phyloP scores from a whole-genome alignment of 2,888 invertebrate species.

The Aphodius sticticus region DNA sequence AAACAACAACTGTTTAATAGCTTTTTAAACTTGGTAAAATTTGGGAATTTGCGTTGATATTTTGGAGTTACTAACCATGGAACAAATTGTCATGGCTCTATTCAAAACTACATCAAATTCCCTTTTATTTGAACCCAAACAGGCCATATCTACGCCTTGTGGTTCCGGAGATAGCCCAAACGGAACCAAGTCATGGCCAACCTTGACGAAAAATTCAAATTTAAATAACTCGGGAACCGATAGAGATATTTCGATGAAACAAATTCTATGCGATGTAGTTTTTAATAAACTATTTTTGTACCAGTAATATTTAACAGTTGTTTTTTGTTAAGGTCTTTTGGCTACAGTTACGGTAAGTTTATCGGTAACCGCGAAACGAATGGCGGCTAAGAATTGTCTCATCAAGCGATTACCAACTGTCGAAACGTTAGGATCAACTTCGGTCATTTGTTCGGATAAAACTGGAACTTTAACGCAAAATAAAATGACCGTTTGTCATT shows the following conservation, averaged over 20 bases:
- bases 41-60: too few relatives aligned
- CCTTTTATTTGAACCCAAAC: too few relatives aligned
- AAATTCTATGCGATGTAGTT: background rate
- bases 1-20: too few relatives aligned
- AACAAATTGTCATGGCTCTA: too few relatives aligned
- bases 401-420: conserved; percentile 84
- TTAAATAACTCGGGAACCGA: background rate
- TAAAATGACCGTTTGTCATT: conserved; percentile 77
- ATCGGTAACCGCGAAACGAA: conserved; percentile 80
- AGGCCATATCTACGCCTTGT: too few relatives aligned
- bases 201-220: too few relatives aligned
- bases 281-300: background rate
- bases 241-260: background rate
- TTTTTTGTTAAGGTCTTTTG: conserved; percentile 62
- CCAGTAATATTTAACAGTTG: background rate
- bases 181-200: too few relatives aligned
- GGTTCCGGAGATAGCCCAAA: too few relatives aligned
- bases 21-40: too few relatives aligned
- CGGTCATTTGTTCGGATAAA: conserved; percentile 83
- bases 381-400: conserved; percentile 82
- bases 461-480: conserved; percentile 79
- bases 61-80: too few relatives aligned
- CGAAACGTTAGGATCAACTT: conserved; percentile 81
- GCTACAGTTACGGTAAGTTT: conserved; percentile 82
- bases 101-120: too few relatives aligned